Evolutionary conservation across 2,113 vertebrate genomes (phyloP), one percentile per base, ranked within the genome.

Genomic region (Callochromis pleurospilus): DNA sequence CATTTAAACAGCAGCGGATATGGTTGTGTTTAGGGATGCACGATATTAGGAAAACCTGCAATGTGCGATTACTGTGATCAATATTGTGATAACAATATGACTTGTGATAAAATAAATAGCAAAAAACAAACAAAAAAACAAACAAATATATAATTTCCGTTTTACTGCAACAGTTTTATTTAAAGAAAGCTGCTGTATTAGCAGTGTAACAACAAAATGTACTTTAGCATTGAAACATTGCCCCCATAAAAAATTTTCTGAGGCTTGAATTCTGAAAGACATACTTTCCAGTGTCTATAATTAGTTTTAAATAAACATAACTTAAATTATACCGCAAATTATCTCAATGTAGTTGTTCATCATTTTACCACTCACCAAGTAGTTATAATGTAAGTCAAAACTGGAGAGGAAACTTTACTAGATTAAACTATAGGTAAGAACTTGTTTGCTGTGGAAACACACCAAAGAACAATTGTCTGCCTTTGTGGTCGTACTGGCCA

Each of bases 51-150:
- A 58, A 58, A 58, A 58, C 55, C 4, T 58, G 55, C 13, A 15
- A 9, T 58, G 7, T 58, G 55, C 2, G 4, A 58, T 56, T 9
- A 3, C 24, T 56, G 55, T 56, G 55, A 56, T 56, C 1, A 56
- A 29, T 56, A 56, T 56, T 56, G 55, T 8, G 13, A 56, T 56
- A 56, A 56, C 24, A 15, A 56, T 15, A 56, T 56, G 55, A 56
- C 55, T 56, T 56, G 55, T 24, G 4, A 56, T 56, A 56, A 56
- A 56, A 56, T 56, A 56, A 29, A 9, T 56, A 56, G 13, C 0
- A 56, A 56, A 56, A 26, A 56, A n/a, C n/a, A n/a, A 55, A 3
- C 53, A 1, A 49, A 49, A 51, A 51, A n/a, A 0, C 0, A 5
- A 19, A 9, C 19, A 10, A 26, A 55, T 55, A 55, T 7, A 55